A percentile compares a stretch with the other conserved stretches of the same genome.
Evolutionary conservation across 2,888 invertebrate genomes (phyloP).

Genomic region (Aspidiotus rigidus): DNA sequence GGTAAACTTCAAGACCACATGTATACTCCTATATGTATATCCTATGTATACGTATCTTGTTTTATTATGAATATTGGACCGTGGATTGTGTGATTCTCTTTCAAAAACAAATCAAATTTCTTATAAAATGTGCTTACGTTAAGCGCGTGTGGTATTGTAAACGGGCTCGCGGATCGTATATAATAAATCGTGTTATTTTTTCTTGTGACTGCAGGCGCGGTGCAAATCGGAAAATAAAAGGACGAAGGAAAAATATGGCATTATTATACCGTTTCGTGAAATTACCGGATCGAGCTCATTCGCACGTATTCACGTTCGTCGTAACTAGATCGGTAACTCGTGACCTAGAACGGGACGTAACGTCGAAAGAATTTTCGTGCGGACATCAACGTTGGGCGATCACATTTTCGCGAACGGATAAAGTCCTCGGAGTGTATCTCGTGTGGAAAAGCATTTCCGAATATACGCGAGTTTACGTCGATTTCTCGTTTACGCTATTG

Average conservation of each 20-base stretch:
- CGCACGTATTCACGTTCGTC: slow-evolving; percentile 74
- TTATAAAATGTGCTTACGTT: too few species aligned
- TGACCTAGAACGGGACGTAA: slow-evolving; percentile 69
- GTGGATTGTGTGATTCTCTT: too few species aligned
- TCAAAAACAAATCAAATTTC: too few species aligned
- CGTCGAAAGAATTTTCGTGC: slow-evolving; percentile 71
- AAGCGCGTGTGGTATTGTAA: too few species aligned
- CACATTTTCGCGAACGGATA: slow-evolving; percentile 65
- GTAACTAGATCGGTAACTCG: slow-evolving; percentile 67
- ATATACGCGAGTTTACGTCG: slow-evolving; percentile 65
- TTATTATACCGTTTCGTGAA: slow-evolving; percentile 71
- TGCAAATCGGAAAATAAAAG: background rate
- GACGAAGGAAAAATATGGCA: slow-evolving; percentile 50
- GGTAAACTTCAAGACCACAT: too few species aligned
- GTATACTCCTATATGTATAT: too few species aligned
- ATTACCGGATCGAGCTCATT: slow-evolving; percentile 70
- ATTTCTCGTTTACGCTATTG: slow-evolving; percentile 69
- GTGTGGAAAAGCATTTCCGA: slow-evolving; percentile 67
- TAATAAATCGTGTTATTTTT: too few species aligned
- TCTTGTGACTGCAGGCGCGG: background rate
- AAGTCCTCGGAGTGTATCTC: slow-evolving; percentile 65
- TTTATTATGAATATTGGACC: too few species aligned
- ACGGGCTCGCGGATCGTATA: too few species aligned
- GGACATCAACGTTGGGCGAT: slow-evolving; percentile 75
- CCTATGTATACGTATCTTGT: too few species aligned